A percentile compares a stretch with the other conserved stretches of the same genome.
phyloP scores from a whole-genome alignment of 2,113 vertebrate species.

The Odocoileus virginianus region DNA sequence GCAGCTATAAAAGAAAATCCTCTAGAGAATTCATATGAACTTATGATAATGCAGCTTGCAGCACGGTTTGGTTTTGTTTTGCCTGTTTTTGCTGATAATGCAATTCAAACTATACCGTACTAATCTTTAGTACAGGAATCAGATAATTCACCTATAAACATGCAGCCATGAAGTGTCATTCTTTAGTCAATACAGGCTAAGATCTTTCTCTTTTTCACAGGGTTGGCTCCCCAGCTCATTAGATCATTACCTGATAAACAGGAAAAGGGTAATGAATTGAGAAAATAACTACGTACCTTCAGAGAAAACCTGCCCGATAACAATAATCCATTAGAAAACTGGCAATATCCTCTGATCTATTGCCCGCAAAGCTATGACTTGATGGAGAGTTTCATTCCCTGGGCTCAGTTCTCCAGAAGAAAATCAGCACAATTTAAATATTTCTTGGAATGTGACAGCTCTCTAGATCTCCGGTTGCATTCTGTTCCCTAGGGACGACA shows the following conservation, averaged over 20 bases:
- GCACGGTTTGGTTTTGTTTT: conserved; percentile 66
- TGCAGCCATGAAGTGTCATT: conserved; percentile 79
- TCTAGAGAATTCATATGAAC: conserved; percentile 69
- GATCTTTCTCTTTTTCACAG: conserved; percentile 73
- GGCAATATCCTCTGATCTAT: conserved; percentile 86
- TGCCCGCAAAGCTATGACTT: conserved; percentile 84
- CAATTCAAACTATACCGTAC: conserved; percentile 67
- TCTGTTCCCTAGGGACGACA: conserved; percentile 83
- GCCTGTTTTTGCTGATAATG: conserved; percentile 76
- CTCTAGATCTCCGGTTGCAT: conserved; percentile 80
- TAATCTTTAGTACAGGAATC: conserved; percentile 70
- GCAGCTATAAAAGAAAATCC: conserved; percentile 66
- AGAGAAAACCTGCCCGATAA: conserved; percentile 83
- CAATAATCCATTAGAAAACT: conserved; percentile 86
- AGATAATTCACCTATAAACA: conserved; percentile 78
- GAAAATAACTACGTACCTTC: conserved; percentile 85
- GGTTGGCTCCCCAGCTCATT: conserved; percentile 76
- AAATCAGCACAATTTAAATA: conserved; percentile 86
- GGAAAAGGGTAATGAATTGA: conserved; percentile 78
- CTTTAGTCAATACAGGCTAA: conserved; percentile 75
- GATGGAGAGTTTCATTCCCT: conserved; percentile 86
- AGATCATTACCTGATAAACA: conserved; percentile 81
- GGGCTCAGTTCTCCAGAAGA: conserved; percentile 85
- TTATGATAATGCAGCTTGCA: conserved; percentile 73
- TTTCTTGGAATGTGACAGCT: conserved; percentile 84